Percentiles rank a stretch among this genome's conserved stretches.
Evolutionary conservation across 2,797 vertebrate species (phyloP).

Genomic region (Anguilla megastoma): DNA sequence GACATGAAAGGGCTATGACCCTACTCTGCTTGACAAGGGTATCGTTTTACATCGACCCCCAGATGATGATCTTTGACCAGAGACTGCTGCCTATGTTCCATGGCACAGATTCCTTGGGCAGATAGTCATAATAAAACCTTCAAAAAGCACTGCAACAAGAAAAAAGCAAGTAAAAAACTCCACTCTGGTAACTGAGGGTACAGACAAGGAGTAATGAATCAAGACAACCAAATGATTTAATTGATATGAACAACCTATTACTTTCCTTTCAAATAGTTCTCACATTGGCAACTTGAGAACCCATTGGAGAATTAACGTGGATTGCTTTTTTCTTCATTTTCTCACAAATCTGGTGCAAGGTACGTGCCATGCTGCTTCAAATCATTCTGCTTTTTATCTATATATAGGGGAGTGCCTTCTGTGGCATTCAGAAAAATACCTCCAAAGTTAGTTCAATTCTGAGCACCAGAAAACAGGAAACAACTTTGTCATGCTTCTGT

Average conservation of each 20-base stretch:
- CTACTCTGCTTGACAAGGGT: slow-evolving; percentile 64
- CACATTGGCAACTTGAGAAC: slow-evolving; percentile 3
- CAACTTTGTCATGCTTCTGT: slow-evolving; percentile 45
- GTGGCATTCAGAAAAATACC: slow-evolving; percentile 14
- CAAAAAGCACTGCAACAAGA: neutral
- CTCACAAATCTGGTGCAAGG: slow-evolving; percentile 15
- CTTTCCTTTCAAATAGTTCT: slow-evolving; percentile 21
- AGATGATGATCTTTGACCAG: slow-evolving; percentile 33
- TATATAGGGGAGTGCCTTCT: slow-evolving; percentile 9
- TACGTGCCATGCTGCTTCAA: slow-evolving; percentile 34
- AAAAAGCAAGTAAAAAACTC: slow-evolving; percentile 6
- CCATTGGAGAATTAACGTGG: neutral
- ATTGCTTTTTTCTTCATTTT: slow-evolving; percentile 6
- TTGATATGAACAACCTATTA: slow-evolving; percentile 15
- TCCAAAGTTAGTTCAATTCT: slow-evolving; percentile 7
- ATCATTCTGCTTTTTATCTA: slow-evolving; percentile 43
- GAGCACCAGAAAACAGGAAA: slow-evolving; percentile 49
- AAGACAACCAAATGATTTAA: slow-evolving; percentile 17
- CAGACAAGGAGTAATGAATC: slow-evolving; percentile 17
- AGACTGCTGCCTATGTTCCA: slow-evolving; percentile 1
- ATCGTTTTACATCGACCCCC: slow-evolving; percentile 62
- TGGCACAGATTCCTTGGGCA: slow-evolving; percentile 14
- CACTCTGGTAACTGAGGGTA: neutral
- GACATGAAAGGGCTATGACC: slow-evolving; percentile 67
- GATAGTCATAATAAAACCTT: slow-evolving; percentile 22